Conservation (phyloP, 2,888 invertebrate genomes). For the Tinea pellionella region DNA sequence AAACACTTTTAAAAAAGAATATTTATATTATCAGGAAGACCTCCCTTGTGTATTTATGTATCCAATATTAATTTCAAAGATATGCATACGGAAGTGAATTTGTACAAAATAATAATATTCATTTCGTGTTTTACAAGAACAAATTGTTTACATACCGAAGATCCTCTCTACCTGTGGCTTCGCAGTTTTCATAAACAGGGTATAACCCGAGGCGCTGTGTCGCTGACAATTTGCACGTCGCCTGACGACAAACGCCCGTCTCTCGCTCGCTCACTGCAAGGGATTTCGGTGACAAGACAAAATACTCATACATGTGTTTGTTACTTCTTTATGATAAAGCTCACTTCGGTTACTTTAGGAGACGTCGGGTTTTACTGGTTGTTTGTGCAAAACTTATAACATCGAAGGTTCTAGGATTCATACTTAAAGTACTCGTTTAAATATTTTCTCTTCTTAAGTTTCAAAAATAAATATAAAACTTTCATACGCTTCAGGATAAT, state of each 20-base stretch:
- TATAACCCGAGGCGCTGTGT: slow-evolving; percentile 42
- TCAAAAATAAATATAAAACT: slow-evolving; percentile 14
- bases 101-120: background rate
- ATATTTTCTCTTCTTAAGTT: background rate
- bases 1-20: background rate
- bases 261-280: slow-evolving; percentile 23
- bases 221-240: slow-evolving; percentile 50
- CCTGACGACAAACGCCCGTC: slow-evolving; percentile 19
- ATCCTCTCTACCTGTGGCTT: slow-evolving; percentile 45
- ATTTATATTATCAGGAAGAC: background rate
- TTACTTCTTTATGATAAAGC: slow-evolving; percentile 2
- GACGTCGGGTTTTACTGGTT: background rate
- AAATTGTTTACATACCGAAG: slow-evolving; percentile 50
- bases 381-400: background rate
- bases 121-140: slow-evolving; percentile 22
- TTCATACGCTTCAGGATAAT: background rate
- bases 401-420: background rate
- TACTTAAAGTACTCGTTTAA: slow-evolving; percentile 1
- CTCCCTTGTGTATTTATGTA: background rate
- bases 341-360: background rate
- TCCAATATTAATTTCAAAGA: background rate
- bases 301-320: slow-evolving; percentile 5
- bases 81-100: background rate
- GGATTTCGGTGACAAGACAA: slow-evolving; percentile 27
- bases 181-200: slow-evolving; percentile 53